Base-by-base conservation (phyloP, 1,140 invertebrate species). In the Andrena cerasifolii region DNA sequence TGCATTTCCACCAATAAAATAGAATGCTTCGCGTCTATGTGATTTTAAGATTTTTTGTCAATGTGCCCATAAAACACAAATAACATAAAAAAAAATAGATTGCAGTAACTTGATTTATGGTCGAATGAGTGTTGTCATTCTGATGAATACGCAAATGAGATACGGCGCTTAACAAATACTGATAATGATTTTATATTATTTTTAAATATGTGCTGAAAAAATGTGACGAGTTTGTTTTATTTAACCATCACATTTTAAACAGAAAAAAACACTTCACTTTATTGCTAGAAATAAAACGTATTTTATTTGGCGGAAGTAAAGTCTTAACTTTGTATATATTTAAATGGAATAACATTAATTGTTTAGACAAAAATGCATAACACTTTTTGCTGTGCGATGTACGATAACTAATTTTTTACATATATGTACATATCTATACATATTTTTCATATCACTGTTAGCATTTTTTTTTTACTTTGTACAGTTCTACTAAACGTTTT, bases 371-470 rank as follows among this genome's bases (percentile, higher is more conserved):
- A 63, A 31, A 58, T 58, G 40, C n/a, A 59, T 59, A 59, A 6
- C 33, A 59, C 47, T 1, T 12, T 67, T 58, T 70, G 3, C 26
- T 28, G 43, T 24, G 10, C 12, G 0, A 7, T 18, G 26, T 7
- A 54, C 51, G 31, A 53, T 28, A 62, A 53, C 6, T 70, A 59
- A 21, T 16, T 36, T n/a, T 76, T 59, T 77, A 70, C 66, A 71
- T 7, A 21, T 51, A 71, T 77, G 45, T 77, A 71, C 54, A 47
- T 24, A 18, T 58, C 40, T 54, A 76, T 75, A 31, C 26, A 66
- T 56, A 68, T 67, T 33, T 56, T 56, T 47, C 28, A 75, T 56
- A 54, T 31, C 18, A 33, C 6, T 33, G 28, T 56, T 53, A 43
- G 7, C 51, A 40, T 43, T 53, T 31, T 33, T 28, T 31, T 3